Base-by-base conservation (phyloP, 2,797 vertebrate genomes). In the Parambassis ranga region DNA sequence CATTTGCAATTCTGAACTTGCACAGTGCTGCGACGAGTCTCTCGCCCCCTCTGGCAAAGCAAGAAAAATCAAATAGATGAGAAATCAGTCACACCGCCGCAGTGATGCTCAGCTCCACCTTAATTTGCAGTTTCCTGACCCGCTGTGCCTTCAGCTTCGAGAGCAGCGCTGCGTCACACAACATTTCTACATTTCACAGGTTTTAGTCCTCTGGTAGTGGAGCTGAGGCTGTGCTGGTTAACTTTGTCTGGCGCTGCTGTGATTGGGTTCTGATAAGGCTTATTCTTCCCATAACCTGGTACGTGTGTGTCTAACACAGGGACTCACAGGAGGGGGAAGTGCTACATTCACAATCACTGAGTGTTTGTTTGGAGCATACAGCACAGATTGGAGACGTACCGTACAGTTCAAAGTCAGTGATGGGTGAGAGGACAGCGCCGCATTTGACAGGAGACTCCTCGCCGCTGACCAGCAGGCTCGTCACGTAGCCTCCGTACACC, bases 401-500 rank as follows among this genome's bases (percentile, higher is more conserved):
- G 3, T 98, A 98, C 43, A 98, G 86, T 66, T 90, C 93, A 88
- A 98, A 99, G 86, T 99, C 96, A 0, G 96, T 97, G 88, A 99
- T 92, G 1, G 98, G 98, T 1, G 98, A 98, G 62, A 98, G 92
- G 5, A 96, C 95, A 0, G 94, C 94, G 16, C 96, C 98, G 0
- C 97, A 99, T 51, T 94, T 87, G 13, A 93, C 86, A 0, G 95
- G 82, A 3, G 95, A 94, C 1, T 93, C 90, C 6, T 94, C 94
- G 0, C 92, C 91, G 3, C 96, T 94, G 63, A 98, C 94, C 80
- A 99, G 75, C 65, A 94, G 93, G n/a, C 93, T 93, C 78, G 94
- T 97, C 79, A 99, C 86, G 48, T 97, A 99, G 23, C 96, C 98
- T 0, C 98, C 98, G 0, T 97, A 99, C 56, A 95, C 97, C 97